Percentiles rank a stretch among this genome's conserved stretches.
Conservation (phyloP, 2,888 invertebrate species). For the Apodemia hepburni region DNA sequence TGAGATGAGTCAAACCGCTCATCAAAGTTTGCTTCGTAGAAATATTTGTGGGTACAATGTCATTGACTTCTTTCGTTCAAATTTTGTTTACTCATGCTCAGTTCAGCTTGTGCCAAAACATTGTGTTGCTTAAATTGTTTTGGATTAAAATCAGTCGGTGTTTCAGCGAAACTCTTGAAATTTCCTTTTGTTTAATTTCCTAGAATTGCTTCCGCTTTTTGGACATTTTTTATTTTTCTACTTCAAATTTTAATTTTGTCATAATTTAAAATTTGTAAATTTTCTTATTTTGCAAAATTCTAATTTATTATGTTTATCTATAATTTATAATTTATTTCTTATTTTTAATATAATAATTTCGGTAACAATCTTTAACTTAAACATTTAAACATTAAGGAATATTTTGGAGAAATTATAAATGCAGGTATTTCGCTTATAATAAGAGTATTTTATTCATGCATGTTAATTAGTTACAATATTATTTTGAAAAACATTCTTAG, state of each 20-base stretch:
- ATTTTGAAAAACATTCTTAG: conserved; percentile 14
- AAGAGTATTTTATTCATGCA: not conserved
- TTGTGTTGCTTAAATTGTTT: conserved; percentile 27
- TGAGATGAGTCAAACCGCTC: conserved; percentile 33
- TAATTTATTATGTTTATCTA: too few relatives aligned
- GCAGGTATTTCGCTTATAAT: too few relatives aligned
- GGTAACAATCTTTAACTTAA: too few relatives aligned
- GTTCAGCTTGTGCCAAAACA: conserved; percentile 53
- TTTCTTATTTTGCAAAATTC: too few relatives aligned
- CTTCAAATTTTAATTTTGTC: too few relatives aligned
- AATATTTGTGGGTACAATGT: conserved; percentile 46
- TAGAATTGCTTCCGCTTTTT: not conserved
- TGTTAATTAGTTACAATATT: not conserved
- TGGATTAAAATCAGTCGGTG: not conserved
- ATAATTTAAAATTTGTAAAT: too few relatives aligned
- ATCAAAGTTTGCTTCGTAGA: conserved; percentile 33
- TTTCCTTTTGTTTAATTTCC: not conserved
- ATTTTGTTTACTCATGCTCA: conserved; percentile 60
- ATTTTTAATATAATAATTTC: too few relatives aligned
- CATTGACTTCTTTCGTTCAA: conserved; percentile 55
- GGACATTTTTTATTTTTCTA: not conserved
- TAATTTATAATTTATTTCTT: too few relatives aligned
- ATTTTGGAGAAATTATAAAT: too few relatives aligned
- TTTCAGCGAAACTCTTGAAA: not conserved
- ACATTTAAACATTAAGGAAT: too few relatives aligned